Percentiles rank a stretch among this genome's conserved stretches.
phyloP scores from a whole-genome alignment of 2,888 invertebrate genomes.

The Luperina testacea region DNA sequence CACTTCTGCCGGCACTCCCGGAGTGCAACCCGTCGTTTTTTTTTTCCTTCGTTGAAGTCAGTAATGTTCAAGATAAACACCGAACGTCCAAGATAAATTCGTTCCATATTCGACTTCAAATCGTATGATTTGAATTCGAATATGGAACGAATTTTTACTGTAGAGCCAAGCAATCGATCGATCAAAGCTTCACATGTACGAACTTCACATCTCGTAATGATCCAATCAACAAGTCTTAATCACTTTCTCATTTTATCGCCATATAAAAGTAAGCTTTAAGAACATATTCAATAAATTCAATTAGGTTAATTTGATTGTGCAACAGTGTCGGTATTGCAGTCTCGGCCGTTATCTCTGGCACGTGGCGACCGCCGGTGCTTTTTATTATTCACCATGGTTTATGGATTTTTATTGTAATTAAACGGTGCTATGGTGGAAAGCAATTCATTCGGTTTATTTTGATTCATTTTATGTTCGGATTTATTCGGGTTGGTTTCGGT shows the following conservation, averaged over 20 bases:
- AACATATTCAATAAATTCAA: constrained; percentile 55
- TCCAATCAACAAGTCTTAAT: constrained; percentile 47
- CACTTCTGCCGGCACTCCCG: too few species aligned
- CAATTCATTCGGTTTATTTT: constrained; percentile 45
- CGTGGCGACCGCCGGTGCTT: constrained; percentile 53
- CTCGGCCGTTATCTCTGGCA: constrained; percentile 43
- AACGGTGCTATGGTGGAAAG: constrained; percentile 29
- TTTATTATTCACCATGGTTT: constrained; percentile 47
- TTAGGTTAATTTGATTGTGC: constrained; percentile 61
- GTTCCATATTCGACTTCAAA: not conserved
- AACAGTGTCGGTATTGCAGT: constrained; percentile 27
- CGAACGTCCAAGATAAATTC: not conserved
- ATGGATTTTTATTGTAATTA: constrained; percentile 57
- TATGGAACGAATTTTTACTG: not conserved
- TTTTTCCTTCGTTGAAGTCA: too few species aligned
- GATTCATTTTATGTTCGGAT: constrained; percentile 39
- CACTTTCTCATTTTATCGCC: constrained; percentile 43
- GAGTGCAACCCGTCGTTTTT: too few species aligned
- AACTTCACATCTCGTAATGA: constrained; percentile 21
- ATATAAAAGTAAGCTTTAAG: constrained; percentile 40
- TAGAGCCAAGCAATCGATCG: not conserved
- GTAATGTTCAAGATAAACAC: not conserved
- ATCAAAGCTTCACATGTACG: not conserved
- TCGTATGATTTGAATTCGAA: not conserved
- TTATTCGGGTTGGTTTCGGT: constrained; percentile 17